Evolutionary conservation across 2,113 vertebrate genomes (phyloP), one percentile per base, ranked within the genome.

Genomic region (Mugil cephalus): DNA sequence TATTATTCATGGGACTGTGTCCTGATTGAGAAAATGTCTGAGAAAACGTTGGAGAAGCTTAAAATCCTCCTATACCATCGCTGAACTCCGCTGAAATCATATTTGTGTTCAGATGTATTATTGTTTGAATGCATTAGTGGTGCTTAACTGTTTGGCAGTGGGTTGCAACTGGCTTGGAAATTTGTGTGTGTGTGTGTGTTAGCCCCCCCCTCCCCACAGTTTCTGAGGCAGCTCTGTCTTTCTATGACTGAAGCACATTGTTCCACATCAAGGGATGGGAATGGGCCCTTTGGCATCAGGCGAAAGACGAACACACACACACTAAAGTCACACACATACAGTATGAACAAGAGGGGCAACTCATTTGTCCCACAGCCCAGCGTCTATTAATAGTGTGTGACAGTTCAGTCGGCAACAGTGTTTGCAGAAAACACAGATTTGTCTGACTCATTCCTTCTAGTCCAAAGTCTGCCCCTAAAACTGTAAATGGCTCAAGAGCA

Each of bases 231-330:
- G 79, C 68, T 83, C 79, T 88, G 83, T 91, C 67, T 74, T 94
- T 93, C 92, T 94, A 76, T 88, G 93, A 96, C 93, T 94, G 94
- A 94, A 93, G 94, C 93, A 94, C 95, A 96, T 96, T 96, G 96
- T 96, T 96, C 95, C 93, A 86, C 93, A 86, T 88, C 83, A 90
- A 94, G 94, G 95, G 95, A 95, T 95, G 95, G 95, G 95, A 95
- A 93, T 93, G 93, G 91, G 94, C 94, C 95, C 94, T 95, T 97
- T 97, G 96, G 96, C 96, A 96, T 60, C 75, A 69, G 39, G 61
- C 30, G n/a, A 61, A 58, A 61, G 63, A 75, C 11, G 51, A 71
- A 69, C 78, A 74, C 84, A 65, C 75, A 70, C 74, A 63, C 59
- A 59, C 67, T 55, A 63, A 55, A 74, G 38, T 36, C 60, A 60